These are phyloP conservation scores for Lucilia cuprina DNA, from an alignment of 1,140 invertebrate genomes.

Conservation along the genomic window DNA sequence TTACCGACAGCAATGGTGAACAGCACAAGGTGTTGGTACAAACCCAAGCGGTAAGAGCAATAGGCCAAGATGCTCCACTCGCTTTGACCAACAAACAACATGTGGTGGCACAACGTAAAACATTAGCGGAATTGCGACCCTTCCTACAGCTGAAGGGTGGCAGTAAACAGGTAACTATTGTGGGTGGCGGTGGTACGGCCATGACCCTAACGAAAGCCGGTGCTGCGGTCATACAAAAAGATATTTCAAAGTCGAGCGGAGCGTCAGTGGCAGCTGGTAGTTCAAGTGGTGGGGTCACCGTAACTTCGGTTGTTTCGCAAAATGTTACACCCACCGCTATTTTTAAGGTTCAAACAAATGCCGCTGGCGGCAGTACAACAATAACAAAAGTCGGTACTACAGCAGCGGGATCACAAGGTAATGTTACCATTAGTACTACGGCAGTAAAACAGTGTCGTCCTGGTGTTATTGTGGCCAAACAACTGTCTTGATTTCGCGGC, in stretches of 20 bases:
- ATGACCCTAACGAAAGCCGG: slow-evolving; percentile 30
- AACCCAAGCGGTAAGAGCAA: slow-evolving; percentile 43
- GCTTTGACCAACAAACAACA: slow-evolving; percentile 74
- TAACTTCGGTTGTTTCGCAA: neutral
- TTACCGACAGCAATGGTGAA: slow-evolving; percentile 68
- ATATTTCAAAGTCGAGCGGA: neutral
- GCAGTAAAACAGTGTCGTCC: slow-evolving; percentile 74
- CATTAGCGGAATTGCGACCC: slow-evolving; percentile 71
- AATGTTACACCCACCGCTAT: slow-evolving; percentile 55
- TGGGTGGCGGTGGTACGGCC: slow-evolving; percentile 43
- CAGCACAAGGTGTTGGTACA: slow-evolving; percentile 41
- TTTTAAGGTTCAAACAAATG: slow-evolving; percentile 54
- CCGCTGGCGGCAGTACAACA: slow-evolving; percentile 32
- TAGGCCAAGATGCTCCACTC: slow-evolving; percentile 72
- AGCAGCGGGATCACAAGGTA: slow-evolving; percentile 44
- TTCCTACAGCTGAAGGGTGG: slow-evolving; percentile 69
- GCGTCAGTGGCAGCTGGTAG: neutral
- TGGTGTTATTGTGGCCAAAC: slow-evolving; percentile 86
- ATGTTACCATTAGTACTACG: slow-evolving; percentile 62
- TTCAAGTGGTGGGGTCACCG: slow-evolving; percentile 1
- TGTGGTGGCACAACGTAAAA: slow-evolving; percentile 60
- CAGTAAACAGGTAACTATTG: slow-evolving; percentile 54
- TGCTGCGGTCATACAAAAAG: neutral
- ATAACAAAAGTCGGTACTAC: slow-evolving; percentile 42
- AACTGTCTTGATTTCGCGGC: slow-evolving; percentile 62